Evolutionary conservation across 2,797 vertebrate genomes (phyloP), one percentile per base, ranked within the genome.

Genomic region (Scomberomorus guttatus): DNA sequence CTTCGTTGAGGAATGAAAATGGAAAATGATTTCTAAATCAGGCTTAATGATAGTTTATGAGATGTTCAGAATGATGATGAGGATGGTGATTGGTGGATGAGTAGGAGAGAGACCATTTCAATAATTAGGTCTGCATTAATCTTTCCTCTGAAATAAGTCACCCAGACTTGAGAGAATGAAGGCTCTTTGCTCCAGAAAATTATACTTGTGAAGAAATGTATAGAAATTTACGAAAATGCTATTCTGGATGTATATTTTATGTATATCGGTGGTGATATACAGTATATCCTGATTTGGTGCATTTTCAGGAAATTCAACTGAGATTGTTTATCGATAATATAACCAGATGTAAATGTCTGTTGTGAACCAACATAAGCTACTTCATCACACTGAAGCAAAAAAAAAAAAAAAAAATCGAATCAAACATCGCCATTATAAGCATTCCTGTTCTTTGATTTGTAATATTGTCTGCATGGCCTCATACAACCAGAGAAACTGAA

Each of bases 21-120:
- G 69, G 52, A 76, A 80, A 88, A 73, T 48, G 76, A 77, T 54
- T 63, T 74, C 44, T 72, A 73, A 79, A 82, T 84, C 22, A 64
- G 74, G 32, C 58, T 58, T 63, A 60, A 82, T 83, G 72, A 81
- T n/a, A 72, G 61, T 72, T 81, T 63, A 60, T 77, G 64, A 75
- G 60, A 62, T 9, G 44, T 51, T 84, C 42, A 52, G 42, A 15
- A 54, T 51, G 57, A 54, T 57, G 57, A 83, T 76, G 79, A 69
- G 27, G 51, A 54, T 37, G 32, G 77, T 34, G 67, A 81, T 62
- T 74, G 56, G 67, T 63, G 24, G 55, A 58, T 12, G 54, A 59
- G 51, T 48, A 17, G 12, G 12, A 39, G 29, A 51, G 22, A 66
- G 39, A 78, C 58, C 24, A 34, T 68, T 9, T 83, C 5, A 63